A percentile compares a stretch with the other conserved stretches of the same genome.
Conservation (phyloP, 2,113 vertebrate species). For the Setophaga coronata region DNA sequence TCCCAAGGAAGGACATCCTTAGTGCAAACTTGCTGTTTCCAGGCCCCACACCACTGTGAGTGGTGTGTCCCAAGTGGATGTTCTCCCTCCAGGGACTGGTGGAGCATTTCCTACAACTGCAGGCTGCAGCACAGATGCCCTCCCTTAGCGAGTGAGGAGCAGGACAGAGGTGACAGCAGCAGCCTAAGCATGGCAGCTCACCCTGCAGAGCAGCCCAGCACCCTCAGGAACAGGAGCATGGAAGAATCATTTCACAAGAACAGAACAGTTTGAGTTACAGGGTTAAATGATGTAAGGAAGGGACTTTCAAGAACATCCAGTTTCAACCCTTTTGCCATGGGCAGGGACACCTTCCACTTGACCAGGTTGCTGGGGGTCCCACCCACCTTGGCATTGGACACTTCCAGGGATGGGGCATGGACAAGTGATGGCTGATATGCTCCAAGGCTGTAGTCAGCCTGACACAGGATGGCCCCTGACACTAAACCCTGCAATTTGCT, state of each 20-base stretch:
- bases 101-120: not conserved
- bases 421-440: accelerated
- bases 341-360: not conserved
- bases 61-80: accelerated
- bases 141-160: accelerated
- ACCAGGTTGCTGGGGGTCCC: not conserved
- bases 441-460: not conserved
- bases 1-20: no score
- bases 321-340: not conserved
- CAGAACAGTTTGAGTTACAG: not conserved
- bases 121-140: not conserved
- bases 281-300: not conserved
- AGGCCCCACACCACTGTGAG: accelerated
- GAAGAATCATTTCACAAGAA: not conserved
- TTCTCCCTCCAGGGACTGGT: not conserved
- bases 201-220: not conserved
- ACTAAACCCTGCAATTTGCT: not conserved
- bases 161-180: not conserved
- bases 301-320: not conserved
- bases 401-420: not conserved
- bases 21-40: accelerated
- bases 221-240: accelerated
- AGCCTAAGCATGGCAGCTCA: not conserved
- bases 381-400: not conserved
- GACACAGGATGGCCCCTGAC: not conserved